Evolutionary conservation across 2,113 vertebrate genomes (phyloP).

Genomic region (Tonatia bakeri): DNA sequence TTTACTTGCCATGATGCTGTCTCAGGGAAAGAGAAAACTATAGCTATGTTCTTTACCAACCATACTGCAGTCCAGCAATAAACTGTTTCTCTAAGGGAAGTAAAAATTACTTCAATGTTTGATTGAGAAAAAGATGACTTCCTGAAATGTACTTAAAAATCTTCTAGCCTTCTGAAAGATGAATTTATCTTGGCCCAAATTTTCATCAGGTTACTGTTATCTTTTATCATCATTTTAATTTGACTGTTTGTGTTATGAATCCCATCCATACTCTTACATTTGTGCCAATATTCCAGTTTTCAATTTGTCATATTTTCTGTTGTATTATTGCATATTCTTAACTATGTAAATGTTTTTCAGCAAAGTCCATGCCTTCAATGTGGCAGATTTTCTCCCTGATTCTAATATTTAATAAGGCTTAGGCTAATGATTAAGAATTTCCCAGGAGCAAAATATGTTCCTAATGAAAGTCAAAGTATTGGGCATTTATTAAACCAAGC

Average conservation of each 20-base stretch:
- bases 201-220: background rate
- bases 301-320: background rate
- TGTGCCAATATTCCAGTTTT: background rate
- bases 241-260: background rate
- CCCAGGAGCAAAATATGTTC: background rate
- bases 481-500: background rate
- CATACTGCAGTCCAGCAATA: background rate
- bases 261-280: background rate
- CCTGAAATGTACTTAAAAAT: background rate
- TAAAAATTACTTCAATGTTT: background rate
- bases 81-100: background rate
- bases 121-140: background rate
- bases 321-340: background rate
- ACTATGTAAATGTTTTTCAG: background rate
- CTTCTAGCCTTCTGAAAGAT: background rate
- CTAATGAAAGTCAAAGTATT: background rate
- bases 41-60: background rate
- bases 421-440: background rate
- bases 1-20: background rate
- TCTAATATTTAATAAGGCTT: background rate
- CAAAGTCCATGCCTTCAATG: background rate
- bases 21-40: background rate
- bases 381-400: background rate
- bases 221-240: background rate
- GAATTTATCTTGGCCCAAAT: background rate